A percentile compares a stretch with the other conserved stretches of the same genome.
phyloP scores from a whole-genome alignment of 2,888 invertebrate genomes.

The Choreutis nemorana region DNA sequence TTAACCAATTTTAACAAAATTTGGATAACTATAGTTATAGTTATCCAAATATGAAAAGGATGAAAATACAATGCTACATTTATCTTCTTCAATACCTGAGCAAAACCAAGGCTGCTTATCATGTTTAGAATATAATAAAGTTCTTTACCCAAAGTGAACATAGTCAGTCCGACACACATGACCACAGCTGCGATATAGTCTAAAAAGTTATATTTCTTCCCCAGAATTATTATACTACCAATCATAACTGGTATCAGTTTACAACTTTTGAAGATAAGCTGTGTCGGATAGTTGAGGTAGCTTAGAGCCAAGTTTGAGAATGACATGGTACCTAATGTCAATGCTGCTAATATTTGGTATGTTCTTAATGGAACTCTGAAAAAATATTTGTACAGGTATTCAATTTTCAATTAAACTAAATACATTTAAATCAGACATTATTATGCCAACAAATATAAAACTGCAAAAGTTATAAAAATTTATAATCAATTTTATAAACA shows the following conservation, averaged over 20 bases:
- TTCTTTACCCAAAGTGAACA: constrained; percentile 87
- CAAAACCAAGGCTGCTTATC: no score
- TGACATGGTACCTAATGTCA: constrained; percentile 96
- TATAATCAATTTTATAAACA: no score
- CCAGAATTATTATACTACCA: constrained; percentile 92
- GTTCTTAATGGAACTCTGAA: constrained; percentile 83
- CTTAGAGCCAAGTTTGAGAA: constrained; percentile 94
- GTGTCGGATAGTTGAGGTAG: constrained; percentile 96
- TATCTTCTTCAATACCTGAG: no score
- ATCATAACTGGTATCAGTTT: constrained; percentile 95
- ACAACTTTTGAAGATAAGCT: constrained; percentile 97
- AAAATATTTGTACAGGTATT: constrained; percentile 15
- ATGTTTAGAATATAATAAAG: no score
- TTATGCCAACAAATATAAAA: no score
- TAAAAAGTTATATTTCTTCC: constrained; percentile 82
- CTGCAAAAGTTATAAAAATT: no score
- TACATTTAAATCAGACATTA: no score
- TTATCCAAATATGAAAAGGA: no score
- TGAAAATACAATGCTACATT: no score
- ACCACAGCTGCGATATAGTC: constrained; percentile 85
- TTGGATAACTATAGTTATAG: no score
- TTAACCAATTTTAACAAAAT: no score
- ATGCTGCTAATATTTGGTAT: constrained; percentile 82
- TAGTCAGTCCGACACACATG: constrained; percentile 89
- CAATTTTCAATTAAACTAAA: not conserved